Percentiles rank a stretch among this genome's conserved stretches.
Conservation (phyloP, 2,113 vertebrate genomes). For the Xiphophorus maculatus region DNA sequence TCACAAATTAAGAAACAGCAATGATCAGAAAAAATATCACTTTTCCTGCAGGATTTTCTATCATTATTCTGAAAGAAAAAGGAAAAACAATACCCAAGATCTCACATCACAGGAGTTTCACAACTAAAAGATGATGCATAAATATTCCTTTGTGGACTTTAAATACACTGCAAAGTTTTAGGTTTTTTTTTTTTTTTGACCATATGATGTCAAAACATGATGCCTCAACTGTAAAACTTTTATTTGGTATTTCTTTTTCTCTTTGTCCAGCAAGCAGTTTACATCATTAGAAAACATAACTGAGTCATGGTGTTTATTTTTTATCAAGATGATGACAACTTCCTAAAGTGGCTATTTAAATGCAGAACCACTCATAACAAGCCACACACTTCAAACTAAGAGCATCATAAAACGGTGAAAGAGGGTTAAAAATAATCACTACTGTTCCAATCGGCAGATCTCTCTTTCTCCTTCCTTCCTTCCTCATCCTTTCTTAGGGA, state of each 20-base stretch:
- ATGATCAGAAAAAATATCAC: neutral
- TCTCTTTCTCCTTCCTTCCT: neutral
- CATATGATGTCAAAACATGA: neutral
- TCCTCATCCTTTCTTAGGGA: neutral
- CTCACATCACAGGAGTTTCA: neutral
- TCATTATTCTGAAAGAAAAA: neutral
- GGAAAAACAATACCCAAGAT: neutral
- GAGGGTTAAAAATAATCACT: neutral
- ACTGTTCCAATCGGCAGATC: neutral
- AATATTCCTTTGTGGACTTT: neutral
- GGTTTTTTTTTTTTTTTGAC: too few species aligned
- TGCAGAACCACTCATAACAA: conserved; percentile 1
- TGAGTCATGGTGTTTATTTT: conserved; percentile 13
- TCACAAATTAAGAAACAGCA: neutral
- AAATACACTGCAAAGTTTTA: neutral
- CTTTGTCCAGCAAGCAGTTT: neutral
- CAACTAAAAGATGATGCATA: neutral
- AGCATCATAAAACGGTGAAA: neutral
- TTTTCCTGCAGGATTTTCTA: neutral
- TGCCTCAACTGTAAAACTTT: neutral
- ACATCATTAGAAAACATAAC: neutral
- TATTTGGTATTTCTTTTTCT: neutral
- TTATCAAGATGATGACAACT: neutral
- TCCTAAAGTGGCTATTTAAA: conserved; percentile 1
- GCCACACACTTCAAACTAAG: neutral